Conservation (phyloP, 2,113 vertebrate genomes). For the Caranx ignobilis region DNA sequence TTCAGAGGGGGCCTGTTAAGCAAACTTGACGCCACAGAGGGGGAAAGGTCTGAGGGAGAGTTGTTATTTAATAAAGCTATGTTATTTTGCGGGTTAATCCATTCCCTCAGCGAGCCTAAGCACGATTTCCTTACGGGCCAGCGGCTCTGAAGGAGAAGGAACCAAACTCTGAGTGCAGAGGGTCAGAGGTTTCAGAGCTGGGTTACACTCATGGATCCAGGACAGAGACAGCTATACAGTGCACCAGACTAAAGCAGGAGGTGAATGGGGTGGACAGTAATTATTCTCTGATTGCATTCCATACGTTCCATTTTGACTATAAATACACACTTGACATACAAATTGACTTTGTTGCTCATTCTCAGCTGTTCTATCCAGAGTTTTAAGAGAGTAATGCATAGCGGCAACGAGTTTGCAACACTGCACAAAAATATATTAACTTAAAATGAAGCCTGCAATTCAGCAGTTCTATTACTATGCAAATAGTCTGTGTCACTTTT, state of each 20-base stretch:
- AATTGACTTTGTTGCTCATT: neutral
- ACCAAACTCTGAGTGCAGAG: conserved; percentile 26
- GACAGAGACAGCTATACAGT: conserved; percentile 3
- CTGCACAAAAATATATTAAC: neutral
- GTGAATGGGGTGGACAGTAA: conserved; percentile 11
- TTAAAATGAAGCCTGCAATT: neutral
- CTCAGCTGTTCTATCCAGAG: neutral
- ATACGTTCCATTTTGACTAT: neutral
- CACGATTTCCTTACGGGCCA: conserved; percentile 61
- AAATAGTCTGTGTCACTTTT: neutral
- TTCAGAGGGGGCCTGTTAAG: conserved; percentile 60
- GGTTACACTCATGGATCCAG: neutral
- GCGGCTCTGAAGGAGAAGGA: conserved; percentile 49
- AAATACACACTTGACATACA: conserved; percentile 4
- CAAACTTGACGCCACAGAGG: conserved; percentile 55
- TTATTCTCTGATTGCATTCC: neutral
- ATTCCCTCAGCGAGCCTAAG: conserved; percentile 27
- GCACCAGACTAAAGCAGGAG: neutral
- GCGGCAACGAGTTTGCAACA: neutral
- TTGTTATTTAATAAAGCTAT: conserved; percentile 70
- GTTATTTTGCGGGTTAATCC: conserved; percentile 75
- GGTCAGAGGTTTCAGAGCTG: conserved; percentile 35
- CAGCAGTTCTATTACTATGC: neutral
- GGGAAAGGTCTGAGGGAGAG: conserved; percentile 35
- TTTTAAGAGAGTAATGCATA: neutral